Percentiles rank a stretch among this genome's conserved stretches.
Conservation (phyloP, 2,888 invertebrate genomes). For the Oxystoma pomonae region DNA sequence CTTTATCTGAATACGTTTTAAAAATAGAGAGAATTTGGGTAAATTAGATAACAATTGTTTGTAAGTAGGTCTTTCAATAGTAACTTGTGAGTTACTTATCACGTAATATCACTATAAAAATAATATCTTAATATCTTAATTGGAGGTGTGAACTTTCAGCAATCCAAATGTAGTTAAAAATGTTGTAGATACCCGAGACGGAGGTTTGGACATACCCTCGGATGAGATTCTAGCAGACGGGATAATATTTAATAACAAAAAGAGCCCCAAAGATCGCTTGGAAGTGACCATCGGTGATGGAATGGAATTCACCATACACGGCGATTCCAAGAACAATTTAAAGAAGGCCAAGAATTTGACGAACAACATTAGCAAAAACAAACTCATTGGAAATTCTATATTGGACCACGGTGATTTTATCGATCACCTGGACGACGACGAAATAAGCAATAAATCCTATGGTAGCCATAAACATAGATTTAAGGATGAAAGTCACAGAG, state of each 20-base stretch:
- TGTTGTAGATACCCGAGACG: slow-evolving; percentile 58
- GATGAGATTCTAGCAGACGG: slow-evolving; percentile 78
- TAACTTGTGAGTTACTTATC: too few species aligned
- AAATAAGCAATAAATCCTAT: slow-evolving; percentile 86
- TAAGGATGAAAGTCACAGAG: slow-evolving; percentile 89
- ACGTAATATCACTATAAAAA: too few species aligned
- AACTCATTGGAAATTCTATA: slow-evolving; percentile 73
- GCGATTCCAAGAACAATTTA: slow-evolving; percentile 78
- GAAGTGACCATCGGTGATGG: slow-evolving; percentile 91
- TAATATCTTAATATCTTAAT: too few species aligned
- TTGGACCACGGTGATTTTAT: slow-evolving; percentile 45
- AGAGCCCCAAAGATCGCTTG: slow-evolving; percentile 78
- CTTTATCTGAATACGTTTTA: too few species aligned
- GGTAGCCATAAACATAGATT: slow-evolving; percentile 89
- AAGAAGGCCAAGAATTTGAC: slow-evolving; percentile 68
- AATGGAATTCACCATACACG: slow-evolving; percentile 91
- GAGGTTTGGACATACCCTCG: slow-evolving; percentile 47
- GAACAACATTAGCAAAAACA: slow-evolving; percentile 63
- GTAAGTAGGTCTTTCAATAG: too few species aligned
- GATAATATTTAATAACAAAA: slow-evolving; percentile 81
- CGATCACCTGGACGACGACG: slow-evolving; percentile 60
- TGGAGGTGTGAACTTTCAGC: neutral
- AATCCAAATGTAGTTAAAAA: neutral
- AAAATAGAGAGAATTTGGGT: too few species aligned
- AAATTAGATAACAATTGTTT: too few species aligned